Percentiles rank a stretch among this genome's conserved stretches.
Conservation (phyloP, 1,140 invertebrate genomes). For the Lucilia cuprina region DNA sequence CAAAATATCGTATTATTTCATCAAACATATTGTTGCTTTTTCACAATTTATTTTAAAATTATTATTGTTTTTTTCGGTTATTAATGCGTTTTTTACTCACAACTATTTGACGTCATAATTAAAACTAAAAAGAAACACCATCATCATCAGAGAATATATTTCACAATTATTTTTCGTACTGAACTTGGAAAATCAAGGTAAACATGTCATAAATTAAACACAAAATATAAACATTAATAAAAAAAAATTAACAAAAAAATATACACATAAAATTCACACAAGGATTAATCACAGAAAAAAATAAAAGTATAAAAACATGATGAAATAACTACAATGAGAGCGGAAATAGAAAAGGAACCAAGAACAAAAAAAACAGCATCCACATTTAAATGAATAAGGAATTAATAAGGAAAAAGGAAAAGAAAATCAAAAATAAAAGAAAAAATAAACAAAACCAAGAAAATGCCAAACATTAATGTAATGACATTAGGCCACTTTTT, state of each 20-base stretch:
- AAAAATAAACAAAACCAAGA: background rate
- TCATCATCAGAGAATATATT: background rate
- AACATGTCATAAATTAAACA: background rate
- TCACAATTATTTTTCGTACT: background rate
- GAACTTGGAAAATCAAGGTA: slow-evolving; percentile 6
- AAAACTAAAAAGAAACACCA: background rate
- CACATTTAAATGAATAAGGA: background rate
- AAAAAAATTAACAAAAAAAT: background rate
- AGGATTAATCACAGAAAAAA: background rate
- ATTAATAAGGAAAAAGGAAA: background rate
- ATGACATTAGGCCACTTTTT: background rate
- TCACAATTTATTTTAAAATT: too few relatives aligned
- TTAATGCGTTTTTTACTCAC: background rate
- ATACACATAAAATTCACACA: background rate
- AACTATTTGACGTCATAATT: background rate
- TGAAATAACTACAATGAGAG: background rate
- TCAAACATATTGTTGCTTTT: too few relatives aligned
- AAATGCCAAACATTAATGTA: background rate
- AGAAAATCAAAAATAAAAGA: background rate
- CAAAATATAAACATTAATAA: background rate
- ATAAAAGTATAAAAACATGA: background rate
- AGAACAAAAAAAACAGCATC: background rate
- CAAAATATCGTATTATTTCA: too few relatives aligned
- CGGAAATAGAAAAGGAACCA: background rate
- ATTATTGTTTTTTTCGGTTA: too few relatives aligned